Percentiles rank a stretch among this genome's conserved stretches.
These are phyloP conservation scores for Orthosia incerta DNA, from an alignment of 2,888 invertebrate species.

Conservation along the genomic window DNA sequence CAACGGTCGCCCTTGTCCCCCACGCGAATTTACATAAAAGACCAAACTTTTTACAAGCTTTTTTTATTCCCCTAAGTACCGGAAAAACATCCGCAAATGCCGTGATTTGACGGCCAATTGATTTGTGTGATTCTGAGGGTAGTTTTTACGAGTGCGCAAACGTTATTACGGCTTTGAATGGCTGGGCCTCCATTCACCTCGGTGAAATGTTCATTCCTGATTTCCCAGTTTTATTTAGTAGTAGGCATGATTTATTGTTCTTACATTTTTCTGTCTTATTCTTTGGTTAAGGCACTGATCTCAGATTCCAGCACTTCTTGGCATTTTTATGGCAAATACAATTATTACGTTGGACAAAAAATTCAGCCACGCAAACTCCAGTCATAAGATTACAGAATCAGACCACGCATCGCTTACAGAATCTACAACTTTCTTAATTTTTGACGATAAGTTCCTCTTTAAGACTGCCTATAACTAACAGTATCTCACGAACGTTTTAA, in stretches of 20 bases:
- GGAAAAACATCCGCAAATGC: constrained; percentile 41
- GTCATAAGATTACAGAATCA: no score
- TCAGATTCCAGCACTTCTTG: no score
- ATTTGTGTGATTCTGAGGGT: constrained; percentile 53
- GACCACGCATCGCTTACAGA: neutral
- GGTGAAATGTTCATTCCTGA: constrained; percentile 33
- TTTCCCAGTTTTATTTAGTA: constrained; percentile 19
- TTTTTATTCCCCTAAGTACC: constrained; percentile 37
- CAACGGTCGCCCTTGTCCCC: constrained; percentile 18
- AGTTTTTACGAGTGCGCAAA: constrained; percentile 36
- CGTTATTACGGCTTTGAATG: constrained; percentile 25
- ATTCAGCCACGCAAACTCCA: no score
- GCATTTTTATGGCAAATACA: no score
- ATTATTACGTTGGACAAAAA: no score
- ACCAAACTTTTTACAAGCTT: constrained; percentile 38
- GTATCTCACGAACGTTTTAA: no score
- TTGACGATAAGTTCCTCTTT: neutral
- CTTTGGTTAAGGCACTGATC: neutral
- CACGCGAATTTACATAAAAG: constrained; percentile 48
- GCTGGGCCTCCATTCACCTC: constrained; percentile 25
- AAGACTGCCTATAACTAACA: no score
- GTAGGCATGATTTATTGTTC: neutral
- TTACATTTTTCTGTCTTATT: no score
- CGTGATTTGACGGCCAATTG: constrained; percentile 49
- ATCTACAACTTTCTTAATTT: neutral